These are phyloP conservation scores for Lasioglossum pauxillum DNA, from an alignment of 2,888 invertebrate species.

Conservation along the genomic window DNA sequence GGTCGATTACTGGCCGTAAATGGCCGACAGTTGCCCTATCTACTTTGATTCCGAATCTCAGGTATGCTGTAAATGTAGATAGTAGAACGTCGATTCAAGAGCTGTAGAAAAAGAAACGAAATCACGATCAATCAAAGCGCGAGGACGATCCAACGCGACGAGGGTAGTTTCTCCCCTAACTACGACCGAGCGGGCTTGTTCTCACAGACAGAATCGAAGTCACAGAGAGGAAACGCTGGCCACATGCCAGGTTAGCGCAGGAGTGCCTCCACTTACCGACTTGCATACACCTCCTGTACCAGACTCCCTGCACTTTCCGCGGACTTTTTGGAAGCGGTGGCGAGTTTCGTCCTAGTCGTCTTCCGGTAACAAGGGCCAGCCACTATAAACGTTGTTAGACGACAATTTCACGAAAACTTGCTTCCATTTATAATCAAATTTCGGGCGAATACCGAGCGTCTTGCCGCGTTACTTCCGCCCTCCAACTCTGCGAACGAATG, in stretches of 20 bases:
- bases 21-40: background rate
- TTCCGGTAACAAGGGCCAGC: slow-evolving; percentile 48
- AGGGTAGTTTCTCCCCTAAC: slow-evolving; percentile 70
- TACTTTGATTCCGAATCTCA: background rate
- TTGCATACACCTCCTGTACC: slow-evolving; percentile 74
- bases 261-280: slow-evolving; percentile 82
- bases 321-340: slow-evolving; percentile 74
- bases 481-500: background rate
- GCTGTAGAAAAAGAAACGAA: slow-evolving; percentile 39
- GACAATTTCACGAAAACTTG: slow-evolving; percentile 38
- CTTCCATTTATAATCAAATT: slow-evolving; percentile 45
- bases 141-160: slow-evolving; percentile 61
- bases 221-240: slow-evolving; percentile 71
- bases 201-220: slow-evolving; percentile 62
- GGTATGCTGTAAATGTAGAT: background rate
- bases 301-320: slow-evolving; percentile 68
- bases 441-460: slow-evolving; percentile 6
- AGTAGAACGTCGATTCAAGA: background rate
- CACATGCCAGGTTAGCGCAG: slow-evolving; percentile 73
- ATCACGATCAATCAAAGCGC: slow-evolving; percentile 74
- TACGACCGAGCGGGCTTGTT: slow-evolving; percentile 66
- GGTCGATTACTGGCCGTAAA: background rate
- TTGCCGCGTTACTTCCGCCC: background rate
- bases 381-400: slow-evolving; percentile 52
- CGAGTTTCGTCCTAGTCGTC: slow-evolving; percentile 58